phyloP scores from a whole-genome alignment of 2,113 vertebrate genomes.

The Hystrix cristata region DNA sequence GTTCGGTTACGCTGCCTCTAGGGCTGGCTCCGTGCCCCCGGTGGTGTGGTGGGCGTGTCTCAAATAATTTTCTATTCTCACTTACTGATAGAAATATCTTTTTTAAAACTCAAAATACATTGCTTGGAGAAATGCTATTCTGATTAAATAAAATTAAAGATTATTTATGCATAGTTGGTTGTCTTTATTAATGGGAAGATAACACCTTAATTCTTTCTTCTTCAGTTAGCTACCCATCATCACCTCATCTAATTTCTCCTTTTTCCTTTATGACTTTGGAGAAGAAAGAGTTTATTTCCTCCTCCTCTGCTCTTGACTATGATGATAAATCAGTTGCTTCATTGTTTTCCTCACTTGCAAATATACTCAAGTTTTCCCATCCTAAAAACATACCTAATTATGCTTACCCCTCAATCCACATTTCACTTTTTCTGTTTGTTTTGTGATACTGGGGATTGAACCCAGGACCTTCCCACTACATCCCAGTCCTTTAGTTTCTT shows the following conservation, averaged over 20 bases:
- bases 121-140: constrained; percentile 4
- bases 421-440: neutral
- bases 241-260: neutral
- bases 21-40: too few relatives aligned
- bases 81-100: constrained; percentile 20
- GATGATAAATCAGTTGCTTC: neutral
- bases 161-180: neutral
- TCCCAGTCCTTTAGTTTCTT: neutral
- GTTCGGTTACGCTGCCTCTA: too few relatives aligned
- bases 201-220: neutral
- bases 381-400: neutral
- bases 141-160: constrained; percentile 53
- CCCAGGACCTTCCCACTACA: neutral
- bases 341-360: neutral
- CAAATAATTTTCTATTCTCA: constrained; percentile 18
- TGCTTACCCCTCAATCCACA: neutral
- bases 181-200: neutral
- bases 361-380: neutral
- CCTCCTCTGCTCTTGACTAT: neutral
- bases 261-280: neutral
- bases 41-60: neutral
- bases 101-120: constrained; percentile 56
- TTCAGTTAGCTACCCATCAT: neutral
- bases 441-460: neutral
- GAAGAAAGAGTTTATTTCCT: neutral